Evolutionary conservation across 2,113 vertebrate species (phyloP).

Genomic region (Psilopogon haemacephalus): DNA sequence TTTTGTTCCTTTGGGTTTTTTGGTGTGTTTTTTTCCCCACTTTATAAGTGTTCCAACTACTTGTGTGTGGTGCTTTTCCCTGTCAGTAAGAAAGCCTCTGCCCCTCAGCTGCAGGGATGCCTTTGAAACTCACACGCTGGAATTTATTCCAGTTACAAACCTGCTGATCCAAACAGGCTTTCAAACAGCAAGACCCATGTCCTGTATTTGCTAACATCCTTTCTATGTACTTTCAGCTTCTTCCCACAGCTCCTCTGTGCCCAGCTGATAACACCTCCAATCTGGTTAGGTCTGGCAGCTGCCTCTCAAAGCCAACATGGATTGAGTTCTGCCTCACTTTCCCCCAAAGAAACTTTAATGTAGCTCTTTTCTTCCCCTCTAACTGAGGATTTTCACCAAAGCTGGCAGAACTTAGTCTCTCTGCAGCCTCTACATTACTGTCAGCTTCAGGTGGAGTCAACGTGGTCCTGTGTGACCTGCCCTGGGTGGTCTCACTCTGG

Average conservation of each 20-base stretch:
- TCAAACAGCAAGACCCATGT: not conserved
- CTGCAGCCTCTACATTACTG: not conserved
- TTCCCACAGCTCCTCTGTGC: fast-evolving
- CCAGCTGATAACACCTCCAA: not conserved
- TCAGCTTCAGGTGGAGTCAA: not conserved
- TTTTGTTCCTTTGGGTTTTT: too few species aligned
- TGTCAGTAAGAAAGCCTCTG: not conserved
- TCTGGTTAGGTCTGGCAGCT: not conserved
- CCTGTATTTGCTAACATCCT: not conserved
- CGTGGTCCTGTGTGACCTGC: too few species aligned
- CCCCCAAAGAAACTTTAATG: not conserved
- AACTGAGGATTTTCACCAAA: not conserved
- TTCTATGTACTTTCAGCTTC: not conserved
- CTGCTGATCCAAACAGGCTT: constrained; percentile 1
- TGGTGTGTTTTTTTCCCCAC: not conserved
- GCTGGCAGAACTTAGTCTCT: not conserved
- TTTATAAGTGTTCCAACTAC: not conserved
- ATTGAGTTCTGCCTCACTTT: not conserved
- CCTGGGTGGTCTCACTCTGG: too few species aligned
- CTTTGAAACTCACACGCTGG: not conserved
- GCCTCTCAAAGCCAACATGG: not conserved
- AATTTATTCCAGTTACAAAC: not conserved
- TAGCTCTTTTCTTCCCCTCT: not conserved
- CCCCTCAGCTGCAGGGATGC: not conserved
- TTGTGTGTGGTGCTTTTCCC: not conserved